A percentile compares a stretch with the other conserved stretches of the same genome.
These are phyloP conservation scores for Drosophila emarginata DNA, from an alignment of 2,888 invertebrate genomes.

Conservation along the genomic window DNA sequence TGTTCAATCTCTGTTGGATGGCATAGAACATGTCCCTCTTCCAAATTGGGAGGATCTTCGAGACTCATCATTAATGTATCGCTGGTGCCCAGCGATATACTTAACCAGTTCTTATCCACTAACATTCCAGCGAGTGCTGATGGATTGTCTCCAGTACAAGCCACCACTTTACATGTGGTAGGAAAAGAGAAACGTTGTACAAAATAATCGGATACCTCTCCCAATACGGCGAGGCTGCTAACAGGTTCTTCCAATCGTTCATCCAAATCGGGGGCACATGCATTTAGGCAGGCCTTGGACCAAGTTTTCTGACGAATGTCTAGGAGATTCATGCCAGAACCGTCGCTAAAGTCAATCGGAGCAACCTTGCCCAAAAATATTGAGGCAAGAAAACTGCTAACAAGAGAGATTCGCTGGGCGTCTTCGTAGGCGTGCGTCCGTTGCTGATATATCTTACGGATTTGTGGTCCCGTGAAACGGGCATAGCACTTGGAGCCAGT, in stretches of 20 bases:
- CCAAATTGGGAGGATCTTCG: constrained; percentile 86
- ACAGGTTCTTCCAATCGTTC: constrained; percentile 90
- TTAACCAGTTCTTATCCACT: constrained; percentile 90
- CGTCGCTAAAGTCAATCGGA: constrained; percentile 95
- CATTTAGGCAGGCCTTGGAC: constrained; percentile 89
- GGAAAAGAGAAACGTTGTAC: constrained; percentile 93
- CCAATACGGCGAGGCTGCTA: constrained; percentile 87
- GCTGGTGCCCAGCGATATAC: constrained; percentile 95
- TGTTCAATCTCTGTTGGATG: constrained; percentile 90
- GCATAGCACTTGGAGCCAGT: constrained; percentile 83
- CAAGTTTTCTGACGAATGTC: constrained; percentile 91
- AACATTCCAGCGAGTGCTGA: constrained; percentile 93
- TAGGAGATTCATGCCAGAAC: constrained; percentile 97
- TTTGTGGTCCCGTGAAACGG: constrained; percentile 95
- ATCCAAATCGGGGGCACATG: constrained; percentile 89
- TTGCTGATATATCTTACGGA: constrained; percentile 91
- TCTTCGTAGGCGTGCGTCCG: constrained; percentile 88
- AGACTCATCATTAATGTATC: constrained; percentile 94
- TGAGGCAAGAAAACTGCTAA: constrained; percentile 96
- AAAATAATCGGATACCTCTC: constrained; percentile 90
- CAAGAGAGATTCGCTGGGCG: constrained; percentile 93
- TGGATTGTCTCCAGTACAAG: constrained; percentile 98
- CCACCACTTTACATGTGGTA: constrained; percentile 90
- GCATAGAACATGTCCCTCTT: constrained; percentile 93
- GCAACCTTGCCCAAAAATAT: constrained; percentile 94